Conservation (phyloP, 2,113 vertebrate genomes). For the Malaclemys terrapin region DNA sequence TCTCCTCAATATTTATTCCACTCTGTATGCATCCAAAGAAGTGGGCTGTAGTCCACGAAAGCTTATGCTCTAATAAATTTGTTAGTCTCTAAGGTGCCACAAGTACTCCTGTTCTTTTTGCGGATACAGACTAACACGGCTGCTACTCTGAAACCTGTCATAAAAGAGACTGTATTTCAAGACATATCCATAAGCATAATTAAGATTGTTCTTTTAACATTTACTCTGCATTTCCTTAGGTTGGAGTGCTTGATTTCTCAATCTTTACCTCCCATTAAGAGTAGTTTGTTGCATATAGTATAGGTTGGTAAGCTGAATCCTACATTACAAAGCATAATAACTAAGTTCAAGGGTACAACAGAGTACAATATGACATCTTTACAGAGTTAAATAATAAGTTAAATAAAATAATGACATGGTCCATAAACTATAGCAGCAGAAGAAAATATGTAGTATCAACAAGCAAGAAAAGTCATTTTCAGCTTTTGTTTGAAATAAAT, state of each 20-base stretch:
- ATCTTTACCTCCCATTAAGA: background rate
- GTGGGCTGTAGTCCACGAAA: too few relatives aligned
- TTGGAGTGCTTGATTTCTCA: background rate
- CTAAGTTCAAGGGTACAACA: background rate
- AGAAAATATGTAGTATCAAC: background rate
- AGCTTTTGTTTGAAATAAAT: background rate
- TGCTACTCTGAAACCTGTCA: background rate
- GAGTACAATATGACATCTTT: background rate
- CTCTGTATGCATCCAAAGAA: too few relatives aligned
- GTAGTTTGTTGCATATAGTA: background rate
- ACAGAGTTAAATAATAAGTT: background rate
- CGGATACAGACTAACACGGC: too few relatives aligned
- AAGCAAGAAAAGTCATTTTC: background rate
- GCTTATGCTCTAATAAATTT: too few relatives aligned
- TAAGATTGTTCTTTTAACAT: background rate
- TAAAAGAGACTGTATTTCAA: background rate
- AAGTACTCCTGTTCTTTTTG: too few relatives aligned
- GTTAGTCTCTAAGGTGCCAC: too few relatives aligned
- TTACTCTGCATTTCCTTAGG: background rate
- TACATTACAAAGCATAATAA: background rate
- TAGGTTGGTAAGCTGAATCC: background rate
- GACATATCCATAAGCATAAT: background rate
- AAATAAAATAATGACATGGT: background rate
- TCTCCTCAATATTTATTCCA: too few relatives aligned
- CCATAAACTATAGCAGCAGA: background rate